Evolutionary conservation across 2,113 vertebrate genomes (phyloP).

Genomic region (Mus spicilegus): DNA sequence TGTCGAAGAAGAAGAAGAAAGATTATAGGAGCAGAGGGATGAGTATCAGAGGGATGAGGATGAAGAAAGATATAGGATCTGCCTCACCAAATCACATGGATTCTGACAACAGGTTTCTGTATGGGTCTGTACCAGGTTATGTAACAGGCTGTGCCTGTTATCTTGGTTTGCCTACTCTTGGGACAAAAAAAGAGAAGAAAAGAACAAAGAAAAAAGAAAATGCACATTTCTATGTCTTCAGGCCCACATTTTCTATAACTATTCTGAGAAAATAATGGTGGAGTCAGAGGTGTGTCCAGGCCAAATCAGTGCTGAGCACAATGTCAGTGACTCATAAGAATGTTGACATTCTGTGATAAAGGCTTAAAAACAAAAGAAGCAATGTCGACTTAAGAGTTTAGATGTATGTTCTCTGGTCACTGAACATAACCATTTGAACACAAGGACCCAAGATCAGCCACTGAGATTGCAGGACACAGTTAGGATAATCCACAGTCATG

Average conservation of each 20-base stretch:
- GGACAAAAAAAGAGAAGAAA: background rate
- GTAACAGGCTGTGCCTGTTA: too few species aligned
- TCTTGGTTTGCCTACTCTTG: background rate
- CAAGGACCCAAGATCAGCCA: background rate
- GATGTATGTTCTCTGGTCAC: too few species aligned
- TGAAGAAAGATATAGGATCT: background rate
- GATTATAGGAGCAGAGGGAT: background rate
- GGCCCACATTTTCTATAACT: background rate
- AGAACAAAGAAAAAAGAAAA: background rate
- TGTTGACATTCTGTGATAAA: too few species aligned
- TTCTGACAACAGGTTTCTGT: background rate
- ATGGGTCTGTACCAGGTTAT: background rate
- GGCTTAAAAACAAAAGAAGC: background rate
- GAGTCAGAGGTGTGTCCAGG: background rate
- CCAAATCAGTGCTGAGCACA: background rate
- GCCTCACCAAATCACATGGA: background rate
- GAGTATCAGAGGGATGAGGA: background rate
- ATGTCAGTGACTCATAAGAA: background rate
- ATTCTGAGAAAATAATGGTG: background rate
- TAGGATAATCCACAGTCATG: accelerated
- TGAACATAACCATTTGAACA: background rate
- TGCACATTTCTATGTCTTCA: background rate
- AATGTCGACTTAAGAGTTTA: background rate
- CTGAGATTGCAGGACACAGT: accelerated
- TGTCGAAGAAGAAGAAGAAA: background rate